Evolutionary conservation across 2,113 vertebrate genomes (phyloP).

Genomic region (Taurulus bubalis): DNA sequence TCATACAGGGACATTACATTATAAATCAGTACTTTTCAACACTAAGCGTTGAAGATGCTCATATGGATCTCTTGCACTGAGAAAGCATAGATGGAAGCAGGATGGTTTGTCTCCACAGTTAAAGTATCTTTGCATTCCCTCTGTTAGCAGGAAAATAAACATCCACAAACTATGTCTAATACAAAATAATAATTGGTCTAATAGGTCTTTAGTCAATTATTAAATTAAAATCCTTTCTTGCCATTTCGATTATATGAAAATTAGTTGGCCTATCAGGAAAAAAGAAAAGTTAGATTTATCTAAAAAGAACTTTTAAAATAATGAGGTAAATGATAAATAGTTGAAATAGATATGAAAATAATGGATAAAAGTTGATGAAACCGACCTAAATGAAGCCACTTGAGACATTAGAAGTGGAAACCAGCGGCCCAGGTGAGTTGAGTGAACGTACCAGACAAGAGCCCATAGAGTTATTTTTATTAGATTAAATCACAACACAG

Average conservation of each 20-base stretch:
- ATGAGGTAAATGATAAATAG: no score
- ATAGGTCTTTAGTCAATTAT: no score
- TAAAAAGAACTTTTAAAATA: no score
- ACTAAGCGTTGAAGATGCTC: not conserved
- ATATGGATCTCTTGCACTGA: not conserved
- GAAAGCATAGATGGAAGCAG: no score
- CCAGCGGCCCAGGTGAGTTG: not conserved
- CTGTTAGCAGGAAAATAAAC: no score
- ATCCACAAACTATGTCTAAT: no score
- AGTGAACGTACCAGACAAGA: slow-evolving; percentile 65
- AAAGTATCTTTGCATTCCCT: not conserved
- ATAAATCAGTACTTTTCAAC: not conserved
- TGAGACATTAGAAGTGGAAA: not conserved
- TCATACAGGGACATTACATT: not conserved
- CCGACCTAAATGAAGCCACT: not conserved
- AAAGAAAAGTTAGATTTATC: no score
- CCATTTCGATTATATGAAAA: no score
- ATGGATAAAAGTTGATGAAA: not conserved
- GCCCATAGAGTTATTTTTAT: slow-evolving; percentile 86
- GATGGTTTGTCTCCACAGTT: no score
- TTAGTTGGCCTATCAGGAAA: no score
- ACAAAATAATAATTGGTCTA: no score
- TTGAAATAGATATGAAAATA: not conserved
- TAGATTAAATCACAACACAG: slow-evolving; percentile 88
- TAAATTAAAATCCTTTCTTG: no score